These are phyloP conservation scores for Isurus oxyrinchus DNA, from an alignment of 2,113 vertebrate species.

Conservation along the genomic window DNA sequence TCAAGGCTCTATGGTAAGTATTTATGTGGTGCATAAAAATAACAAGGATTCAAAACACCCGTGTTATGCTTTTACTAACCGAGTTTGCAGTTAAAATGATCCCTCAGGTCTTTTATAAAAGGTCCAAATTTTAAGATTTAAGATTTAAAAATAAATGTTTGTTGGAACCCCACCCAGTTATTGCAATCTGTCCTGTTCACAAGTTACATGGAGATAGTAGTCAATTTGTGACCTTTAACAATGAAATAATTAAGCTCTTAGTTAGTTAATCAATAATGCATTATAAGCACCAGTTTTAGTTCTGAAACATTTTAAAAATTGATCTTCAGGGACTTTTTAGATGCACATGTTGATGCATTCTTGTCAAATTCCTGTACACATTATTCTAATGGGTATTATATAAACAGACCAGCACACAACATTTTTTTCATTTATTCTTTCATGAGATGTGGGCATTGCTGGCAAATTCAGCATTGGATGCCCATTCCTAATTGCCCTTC, in stretches of 20 bases:
- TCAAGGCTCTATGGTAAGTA: not conserved
- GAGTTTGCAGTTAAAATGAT: not conserved
- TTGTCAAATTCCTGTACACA: not conserved
- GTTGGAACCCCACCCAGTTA: not conserved
- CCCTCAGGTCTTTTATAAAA: not conserved
- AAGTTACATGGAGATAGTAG: not conserved
- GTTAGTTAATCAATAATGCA: not conserved
- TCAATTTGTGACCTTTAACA: not conserved
- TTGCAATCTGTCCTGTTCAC: not conserved
- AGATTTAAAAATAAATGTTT: not conserved
- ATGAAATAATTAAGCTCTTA: not conserved
- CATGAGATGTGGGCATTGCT: too few species aligned
- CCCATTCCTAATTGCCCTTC: too few species aligned
- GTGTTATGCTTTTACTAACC: not conserved
- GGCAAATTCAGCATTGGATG: too few species aligned
- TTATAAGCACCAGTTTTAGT: not conserved
- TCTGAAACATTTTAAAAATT: not conserved
- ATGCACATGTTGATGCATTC: not conserved
- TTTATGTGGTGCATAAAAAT: too few species aligned
- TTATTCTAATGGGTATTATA: not conserved
- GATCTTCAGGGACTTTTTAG: not conserved
- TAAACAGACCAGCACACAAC: not conserved
- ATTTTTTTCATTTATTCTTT: too few species aligned
- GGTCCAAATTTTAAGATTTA: not conserved
- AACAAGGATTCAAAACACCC: not conserved